These are phyloP conservation scores for Agrilus planipennis DNA, from an alignment of 1,140 invertebrate species.

Conservation along the genomic window DNA sequence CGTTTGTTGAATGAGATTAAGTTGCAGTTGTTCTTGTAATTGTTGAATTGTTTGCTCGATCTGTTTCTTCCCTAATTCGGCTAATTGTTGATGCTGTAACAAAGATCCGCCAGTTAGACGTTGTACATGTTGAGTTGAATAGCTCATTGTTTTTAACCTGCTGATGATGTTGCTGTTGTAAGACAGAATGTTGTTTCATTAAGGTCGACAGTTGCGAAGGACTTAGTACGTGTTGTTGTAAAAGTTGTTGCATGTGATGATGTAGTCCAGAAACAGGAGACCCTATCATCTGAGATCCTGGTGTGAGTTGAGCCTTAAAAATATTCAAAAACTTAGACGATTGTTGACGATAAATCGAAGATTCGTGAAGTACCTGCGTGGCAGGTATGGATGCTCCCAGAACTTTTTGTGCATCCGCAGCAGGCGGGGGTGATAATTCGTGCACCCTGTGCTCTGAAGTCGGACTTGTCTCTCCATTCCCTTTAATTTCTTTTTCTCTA, in stretches of 20 bases:
- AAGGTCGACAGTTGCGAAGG: slow-evolving; percentile 49
- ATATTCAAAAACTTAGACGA: slow-evolving; percentile 28
- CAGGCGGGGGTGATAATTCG: slow-evolving; percentile 25
- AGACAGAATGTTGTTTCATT: slow-evolving; percentile 52
- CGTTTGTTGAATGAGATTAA: slow-evolving; percentile 64
- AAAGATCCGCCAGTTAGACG: too few relatives aligned
- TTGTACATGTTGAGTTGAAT: background rate
- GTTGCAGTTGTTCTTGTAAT: slow-evolving; percentile 64
- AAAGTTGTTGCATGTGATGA: slow-evolving; percentile 57
- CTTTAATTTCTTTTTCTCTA: slow-evolving; percentile 34
- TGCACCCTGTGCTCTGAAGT: slow-evolving; percentile 24
- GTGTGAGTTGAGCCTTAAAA: slow-evolving; percentile 33
- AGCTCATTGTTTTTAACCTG: slow-evolving; percentile 19
- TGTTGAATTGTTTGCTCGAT: slow-evolving; percentile 63
- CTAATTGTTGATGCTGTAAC: slow-evolving; percentile 49
- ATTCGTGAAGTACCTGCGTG: slow-evolving; percentile 35
- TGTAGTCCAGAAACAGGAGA: slow-evolving; percentile 45
- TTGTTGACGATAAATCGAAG: slow-evolving; percentile 30
- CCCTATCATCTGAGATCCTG: slow-evolving; percentile 42
- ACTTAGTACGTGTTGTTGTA: slow-evolving; percentile 53
- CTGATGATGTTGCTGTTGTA: slow-evolving; percentile 49
- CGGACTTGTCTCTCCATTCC: slow-evolving; percentile 33
- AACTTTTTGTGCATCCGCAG: slow-evolving; percentile 28
- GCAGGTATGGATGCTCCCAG: slow-evolving; percentile 26
- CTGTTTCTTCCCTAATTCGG: slow-evolving; percentile 56